phyloP scores from a whole-genome alignment of 2,888 invertebrate genomes.

The Caenorhabditis sinica region DNA sequence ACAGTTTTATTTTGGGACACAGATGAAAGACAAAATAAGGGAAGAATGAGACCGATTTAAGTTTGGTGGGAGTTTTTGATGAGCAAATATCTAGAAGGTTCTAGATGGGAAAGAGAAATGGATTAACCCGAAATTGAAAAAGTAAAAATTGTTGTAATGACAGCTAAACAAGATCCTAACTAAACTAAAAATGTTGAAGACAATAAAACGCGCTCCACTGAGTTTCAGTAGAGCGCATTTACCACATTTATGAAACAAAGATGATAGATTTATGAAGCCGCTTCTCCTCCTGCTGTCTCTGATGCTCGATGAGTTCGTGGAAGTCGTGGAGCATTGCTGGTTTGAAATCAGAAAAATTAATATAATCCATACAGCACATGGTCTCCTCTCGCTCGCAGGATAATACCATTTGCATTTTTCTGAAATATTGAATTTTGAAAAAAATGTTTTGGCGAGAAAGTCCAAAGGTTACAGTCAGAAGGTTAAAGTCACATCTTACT shows the following conservation, averaged over 20 bases:
- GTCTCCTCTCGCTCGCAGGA: constrained; percentile 54
- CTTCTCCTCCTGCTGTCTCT: constrained; percentile 27
- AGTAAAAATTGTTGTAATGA: not conserved
- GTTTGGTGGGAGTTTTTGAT: not conserved
- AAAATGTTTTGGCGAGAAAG: not conserved
- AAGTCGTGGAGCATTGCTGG: constrained; percentile 62
- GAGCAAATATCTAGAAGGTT: constrained; percentile 2
- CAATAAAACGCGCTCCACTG: not conserved
- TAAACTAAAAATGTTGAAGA: constrained; percentile 4
- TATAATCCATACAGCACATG: constrained; percentile 61
- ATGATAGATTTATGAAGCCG: constrained; percentile 49
- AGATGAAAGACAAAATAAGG: too few species aligned
- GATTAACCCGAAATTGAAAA: constrained; percentile 6
- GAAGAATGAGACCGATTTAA: not conserved
- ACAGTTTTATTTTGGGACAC: constrained; percentile 19
- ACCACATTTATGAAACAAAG: constrained; percentile 37
- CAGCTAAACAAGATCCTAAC: not conserved
- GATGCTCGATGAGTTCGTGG: constrained; percentile 31
- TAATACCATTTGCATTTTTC: constrained; percentile 50
- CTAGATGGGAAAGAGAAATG: constrained; percentile 20
- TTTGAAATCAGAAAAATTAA: constrained; percentile 47
- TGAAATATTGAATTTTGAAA: constrained; percentile 29
- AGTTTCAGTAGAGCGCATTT: too few species aligned
- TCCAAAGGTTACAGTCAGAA: too few species aligned
- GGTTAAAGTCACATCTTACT: not conserved